Conservation (phyloP, 2,113 vertebrate species). For the Hyperoodon ampullatus region DNA sequence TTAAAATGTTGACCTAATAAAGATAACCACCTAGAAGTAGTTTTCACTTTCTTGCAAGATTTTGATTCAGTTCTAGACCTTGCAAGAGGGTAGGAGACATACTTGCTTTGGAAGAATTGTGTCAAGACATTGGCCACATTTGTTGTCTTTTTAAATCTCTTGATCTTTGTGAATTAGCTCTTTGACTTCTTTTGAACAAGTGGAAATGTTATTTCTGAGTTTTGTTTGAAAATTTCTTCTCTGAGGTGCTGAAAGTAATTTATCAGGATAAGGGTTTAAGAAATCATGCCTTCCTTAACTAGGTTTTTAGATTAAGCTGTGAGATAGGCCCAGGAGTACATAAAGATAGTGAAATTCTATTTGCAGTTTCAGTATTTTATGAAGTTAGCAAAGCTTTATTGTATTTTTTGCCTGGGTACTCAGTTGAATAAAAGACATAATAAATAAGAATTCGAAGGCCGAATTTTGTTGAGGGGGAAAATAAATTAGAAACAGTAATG, state of each 20-base stretch:
- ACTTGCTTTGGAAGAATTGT: background rate
- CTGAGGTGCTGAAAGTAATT: conserved; percentile 34
- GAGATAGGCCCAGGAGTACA: conserved; percentile 78
- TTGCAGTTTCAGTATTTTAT: conserved; percentile 84
- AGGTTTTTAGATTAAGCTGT: conserved; percentile 82
- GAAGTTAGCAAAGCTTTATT: conserved; percentile 86
- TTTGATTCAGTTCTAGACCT: background rate
- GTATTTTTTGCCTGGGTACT: conserved; percentile 83
- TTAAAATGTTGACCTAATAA: background rate
- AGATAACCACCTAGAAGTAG: background rate
- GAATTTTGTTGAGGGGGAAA: conserved; percentile 83
- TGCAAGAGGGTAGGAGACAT: background rate
- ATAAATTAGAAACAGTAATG: conserved; percentile 87
- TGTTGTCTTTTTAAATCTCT: conserved; percentile 1
- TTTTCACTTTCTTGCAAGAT: background rate
- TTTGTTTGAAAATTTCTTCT: conserved; percentile 41
- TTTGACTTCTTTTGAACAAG: conserved; percentile 26
- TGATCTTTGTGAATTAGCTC: conserved; percentile 3
- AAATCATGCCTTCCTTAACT: conserved; percentile 77
- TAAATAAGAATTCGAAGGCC: conserved; percentile 87
- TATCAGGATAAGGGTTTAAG: conserved; percentile 28
- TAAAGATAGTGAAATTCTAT: conserved; percentile 83
- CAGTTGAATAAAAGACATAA: conserved; percentile 83
- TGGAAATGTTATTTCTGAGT: conserved; percentile 39
- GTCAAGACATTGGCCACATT: background rate